phyloP scores from a whole-genome alignment of 2,888 invertebrate species.

The Agrilus mali region DNA sequence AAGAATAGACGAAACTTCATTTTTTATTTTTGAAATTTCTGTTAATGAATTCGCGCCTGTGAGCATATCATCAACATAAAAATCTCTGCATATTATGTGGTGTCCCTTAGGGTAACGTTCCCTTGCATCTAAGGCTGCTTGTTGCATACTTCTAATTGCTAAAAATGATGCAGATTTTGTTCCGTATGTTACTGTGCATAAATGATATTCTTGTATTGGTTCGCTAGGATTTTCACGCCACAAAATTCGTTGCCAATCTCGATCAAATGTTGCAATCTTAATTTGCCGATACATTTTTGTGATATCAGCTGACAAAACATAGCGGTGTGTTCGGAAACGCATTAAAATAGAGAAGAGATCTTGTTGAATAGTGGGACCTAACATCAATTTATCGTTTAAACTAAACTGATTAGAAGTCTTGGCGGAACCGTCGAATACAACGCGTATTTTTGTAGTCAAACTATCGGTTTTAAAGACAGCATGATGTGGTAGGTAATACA shows the following conservation, averaged over 20 bases:
- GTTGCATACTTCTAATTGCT: too few species aligned
- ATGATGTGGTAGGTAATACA: conserved; percentile 8
- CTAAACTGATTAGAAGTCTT: neutral
- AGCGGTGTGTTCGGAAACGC: neutral
- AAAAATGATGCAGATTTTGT: too few species aligned
- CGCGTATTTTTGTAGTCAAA: too few species aligned
- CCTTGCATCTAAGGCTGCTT: too few species aligned
- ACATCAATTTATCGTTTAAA: neutral
- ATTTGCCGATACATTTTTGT: too few species aligned
- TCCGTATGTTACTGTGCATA: too few species aligned
- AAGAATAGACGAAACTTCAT: conserved; percentile 1
- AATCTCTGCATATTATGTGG: conserved; percentile 9
- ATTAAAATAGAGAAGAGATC: neutral
- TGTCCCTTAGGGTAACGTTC: neutral
- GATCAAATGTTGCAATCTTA: too few species aligned
- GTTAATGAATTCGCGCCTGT: conserved; percentile 2
- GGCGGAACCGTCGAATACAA: neutral
- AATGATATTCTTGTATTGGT: too few species aligned
- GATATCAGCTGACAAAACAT: neutral
- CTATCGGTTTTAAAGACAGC: conserved; percentile 3
- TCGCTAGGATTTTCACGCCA: too few species aligned
- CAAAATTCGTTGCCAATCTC: too few species aligned
- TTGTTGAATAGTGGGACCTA: neutral
- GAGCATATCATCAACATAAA: too few species aligned
- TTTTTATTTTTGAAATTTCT: conserved; percentile 1